phyloP scores from a whole-genome alignment of 2,888 invertebrate species.

The Callimorpha dominula region DNA sequence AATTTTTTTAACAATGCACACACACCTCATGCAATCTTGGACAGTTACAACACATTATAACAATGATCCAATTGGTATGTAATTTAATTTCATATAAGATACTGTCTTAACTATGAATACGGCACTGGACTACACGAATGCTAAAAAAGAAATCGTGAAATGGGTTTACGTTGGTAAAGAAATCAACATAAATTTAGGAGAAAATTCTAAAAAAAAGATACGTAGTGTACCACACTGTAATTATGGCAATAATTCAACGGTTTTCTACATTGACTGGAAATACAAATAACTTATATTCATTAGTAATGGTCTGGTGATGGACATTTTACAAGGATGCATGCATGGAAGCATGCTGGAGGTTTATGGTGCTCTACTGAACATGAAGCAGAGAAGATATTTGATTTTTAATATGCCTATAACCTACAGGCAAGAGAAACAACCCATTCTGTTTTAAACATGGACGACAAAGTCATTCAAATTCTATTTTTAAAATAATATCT shows the following conservation, averaged over 20 bases:
- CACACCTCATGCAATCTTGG: neutral
- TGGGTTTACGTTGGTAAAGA: conserved; percentile 82
- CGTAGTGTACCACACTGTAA: conserved; percentile 44
- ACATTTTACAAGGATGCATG: neutral
- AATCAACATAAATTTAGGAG: conserved; percentile 82
- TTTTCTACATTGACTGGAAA: conserved; percentile 12
- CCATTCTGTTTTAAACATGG: too few species aligned
- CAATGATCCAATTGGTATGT: neutral
- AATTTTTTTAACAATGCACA: neutral
- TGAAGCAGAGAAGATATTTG: too few species aligned
- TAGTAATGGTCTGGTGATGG: neutral
- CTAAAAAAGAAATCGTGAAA: conserved; percentile 83
- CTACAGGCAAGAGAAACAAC: too few species aligned
- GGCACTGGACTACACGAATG: conserved; percentile 70
- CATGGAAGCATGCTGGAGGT: too few species aligned
- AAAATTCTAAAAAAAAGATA: conserved; percentile 62
- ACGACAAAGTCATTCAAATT: too few species aligned
- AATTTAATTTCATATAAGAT: neutral
- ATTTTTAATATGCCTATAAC: too few species aligned
- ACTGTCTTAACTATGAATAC: conserved; percentile 66
- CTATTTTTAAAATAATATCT: too few species aligned
- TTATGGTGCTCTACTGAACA: too few species aligned
- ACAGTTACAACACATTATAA: neutral
- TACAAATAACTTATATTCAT: neutral
- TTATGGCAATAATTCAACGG: conserved; percentile 43